A percentile compares a stretch with the other conserved stretches of the same genome.
phyloP scores from a whole-genome alignment of 2,888 invertebrate genomes.

The Ophion costatus region DNA sequence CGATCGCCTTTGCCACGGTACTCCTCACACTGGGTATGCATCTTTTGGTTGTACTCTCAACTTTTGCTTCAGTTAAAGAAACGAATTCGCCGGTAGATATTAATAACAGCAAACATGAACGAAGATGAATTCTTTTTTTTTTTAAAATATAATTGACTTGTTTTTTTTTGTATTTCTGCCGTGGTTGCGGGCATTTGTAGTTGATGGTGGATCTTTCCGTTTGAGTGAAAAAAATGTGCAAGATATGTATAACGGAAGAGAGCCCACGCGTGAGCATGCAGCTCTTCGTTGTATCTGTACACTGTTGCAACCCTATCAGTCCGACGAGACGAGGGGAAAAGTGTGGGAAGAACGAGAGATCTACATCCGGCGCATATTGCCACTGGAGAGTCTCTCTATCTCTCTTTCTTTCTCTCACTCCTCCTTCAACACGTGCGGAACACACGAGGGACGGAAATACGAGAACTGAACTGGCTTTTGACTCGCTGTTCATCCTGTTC shows the following conservation, averaged over 20 bases:
- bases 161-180: neutral
- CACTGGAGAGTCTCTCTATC: slow-evolving; percentile 11
- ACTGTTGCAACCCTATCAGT: slow-evolving; percentile 58
- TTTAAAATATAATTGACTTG: neutral
- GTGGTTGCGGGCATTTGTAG: neutral
- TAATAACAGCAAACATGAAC: no score
- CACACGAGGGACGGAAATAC: slow-evolving; percentile 45
- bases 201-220: neutral
- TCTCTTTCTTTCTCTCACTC: slow-evolving; percentile 20
- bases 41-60: neutral
- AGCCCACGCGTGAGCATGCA: slow-evolving; percentile 32
- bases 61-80: neutral
- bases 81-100: neutral
- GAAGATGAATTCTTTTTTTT: neutral
- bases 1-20: slow-evolving; percentile 63
- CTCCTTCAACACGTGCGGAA: slow-evolving; percentile 55
- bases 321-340: slow-evolving; percentile 31
- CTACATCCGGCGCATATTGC: slow-evolving; percentile 72
- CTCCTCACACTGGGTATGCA: slow-evolving; percentile 73
- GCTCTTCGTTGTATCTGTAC: slow-evolving; percentile 1
- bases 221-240: neutral
- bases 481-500: slow-evolving; percentile 23
- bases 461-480: slow-evolving; percentile 21
- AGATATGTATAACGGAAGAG: slow-evolving; percentile 36
- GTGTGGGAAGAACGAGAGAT: slow-evolving; percentile 71